These are phyloP conservation scores for Miopithecus talapoin DNA, from an alignment of 2,797 vertebrate species.

Conservation along the genomic window DNA sequence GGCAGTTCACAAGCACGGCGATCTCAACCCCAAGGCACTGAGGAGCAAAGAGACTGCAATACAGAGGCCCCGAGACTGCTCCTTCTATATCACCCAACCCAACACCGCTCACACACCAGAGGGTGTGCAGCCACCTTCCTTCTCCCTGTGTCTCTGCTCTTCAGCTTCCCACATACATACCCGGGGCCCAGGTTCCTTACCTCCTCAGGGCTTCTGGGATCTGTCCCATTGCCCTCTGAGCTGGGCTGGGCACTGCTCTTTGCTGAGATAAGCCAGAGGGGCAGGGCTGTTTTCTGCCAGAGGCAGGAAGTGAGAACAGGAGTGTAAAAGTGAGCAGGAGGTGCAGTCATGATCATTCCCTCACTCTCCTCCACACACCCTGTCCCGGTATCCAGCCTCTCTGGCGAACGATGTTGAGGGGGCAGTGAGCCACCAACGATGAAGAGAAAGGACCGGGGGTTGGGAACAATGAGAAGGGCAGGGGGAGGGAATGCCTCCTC, in stretches of 20 bases:
- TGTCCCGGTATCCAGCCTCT: background rate
- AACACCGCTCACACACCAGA: background rate
- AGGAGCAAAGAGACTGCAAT: background rate
- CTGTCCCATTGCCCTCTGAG: slow-evolving; percentile 61
- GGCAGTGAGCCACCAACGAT: no score
- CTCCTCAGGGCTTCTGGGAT: background rate
- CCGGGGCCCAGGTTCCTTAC: background rate
- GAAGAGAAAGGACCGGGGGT: background rate
- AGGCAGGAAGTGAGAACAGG: slow-evolving; percentile 58
- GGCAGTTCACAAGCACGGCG: background rate
- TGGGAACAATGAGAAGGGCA: background rate
- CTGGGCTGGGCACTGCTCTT: slow-evolving; percentile 56
- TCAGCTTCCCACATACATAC: background rate
- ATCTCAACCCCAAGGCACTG: background rate
- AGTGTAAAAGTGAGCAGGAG: background rate
- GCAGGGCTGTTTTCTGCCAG: slow-evolving; percentile 52
- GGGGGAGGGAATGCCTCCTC: background rate
- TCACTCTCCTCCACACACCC: background rate
- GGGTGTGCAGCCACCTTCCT: accelerated
- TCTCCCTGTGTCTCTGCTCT: background rate
- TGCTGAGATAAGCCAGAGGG: slow-evolving; percentile 55
- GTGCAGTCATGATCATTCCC: background rate
- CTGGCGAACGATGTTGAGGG: background rate
- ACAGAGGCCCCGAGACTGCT: background rate
- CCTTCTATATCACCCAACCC: no score